Evolutionary conservation across 2,797 vertebrate genomes (phyloP), one percentile per base, ranked within the genome.

Genomic region (Aythya fuligula): DNA sequence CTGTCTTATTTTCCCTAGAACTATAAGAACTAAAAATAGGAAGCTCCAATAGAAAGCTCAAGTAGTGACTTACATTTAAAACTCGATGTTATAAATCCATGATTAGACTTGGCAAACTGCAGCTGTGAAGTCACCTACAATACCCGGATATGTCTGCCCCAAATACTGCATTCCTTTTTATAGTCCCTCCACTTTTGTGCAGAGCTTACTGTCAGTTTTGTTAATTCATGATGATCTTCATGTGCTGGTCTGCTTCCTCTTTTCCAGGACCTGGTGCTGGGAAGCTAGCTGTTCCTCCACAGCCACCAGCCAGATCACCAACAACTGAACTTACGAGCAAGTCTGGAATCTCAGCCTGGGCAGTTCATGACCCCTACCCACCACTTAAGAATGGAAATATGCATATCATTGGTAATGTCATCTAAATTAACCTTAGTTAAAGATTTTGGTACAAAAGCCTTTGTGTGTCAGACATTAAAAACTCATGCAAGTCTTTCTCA

Each of bases 301-400:
- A 98, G 70, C 99, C 99, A 25, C 99, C 99, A 4, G 97, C 98
- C 24, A 98, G 99, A 57, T 99, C 99, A 17, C 98, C 99, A 58
- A 98, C 97, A 67, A 99, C 99, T 1, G 99, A 99, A 95, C 98
- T 99, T 60, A 98, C 99, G 9, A 98, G 97, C 97, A 99, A 98
- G 95, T 98, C 98, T 96, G 98, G 98, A 98, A 27, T 97, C 98
- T 87, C 95, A 94, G 92, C 19, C 97, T 97, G n/a, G 98, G 90
- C 65, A 95, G 89, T 75, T 39, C 96, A 93, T 43, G 97, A 97
- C 17, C 79, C 92, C 1, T 97, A 95, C 47, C 79, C 93, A 4
- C 90, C 95, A 54, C 95, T 98, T 86, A 98, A 98, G 96, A 99
- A 99, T 13, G 99, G 99, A 96, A 98, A 97, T 85, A 97, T 98